Evolutionary conservation across 2,797 vertebrate genomes (phyloP).

Genomic region (Anomalospiza imberbis): DNA sequence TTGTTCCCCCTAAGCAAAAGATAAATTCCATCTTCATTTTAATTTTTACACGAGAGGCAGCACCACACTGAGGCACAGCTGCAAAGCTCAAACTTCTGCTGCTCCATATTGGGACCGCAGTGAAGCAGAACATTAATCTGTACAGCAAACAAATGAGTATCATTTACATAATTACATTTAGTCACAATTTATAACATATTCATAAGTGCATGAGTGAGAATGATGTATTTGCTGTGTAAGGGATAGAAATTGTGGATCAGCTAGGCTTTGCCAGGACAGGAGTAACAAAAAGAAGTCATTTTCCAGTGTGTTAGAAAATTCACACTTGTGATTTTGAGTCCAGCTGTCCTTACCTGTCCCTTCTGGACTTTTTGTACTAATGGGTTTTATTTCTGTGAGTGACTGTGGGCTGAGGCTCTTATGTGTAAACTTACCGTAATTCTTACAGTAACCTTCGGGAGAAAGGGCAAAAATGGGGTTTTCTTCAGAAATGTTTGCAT

Average conservation of each 20-base stretch:
- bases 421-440: not conserved
- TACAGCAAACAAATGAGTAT: conserved; percentile 65
- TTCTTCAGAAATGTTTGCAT: not conserved
- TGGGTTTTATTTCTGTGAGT: not conserved
- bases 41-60: conserved; percentile 55
- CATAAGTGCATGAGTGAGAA: conserved; percentile 47
- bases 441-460: not conserved
- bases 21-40: conserved; percentile 57
- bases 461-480: not conserved
- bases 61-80: conserved; percentile 60
- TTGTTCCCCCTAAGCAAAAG: conserved; percentile 23
- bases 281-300: not conserved
- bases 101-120: conserved; percentile 54
- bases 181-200: conserved; percentile 58
- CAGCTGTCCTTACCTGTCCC: not conserved
- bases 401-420: not conserved
- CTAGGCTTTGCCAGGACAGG: not conserved
- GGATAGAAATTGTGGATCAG: not conserved
- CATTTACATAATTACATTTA: conserved; percentile 70
- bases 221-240: conserved; percentile 20
- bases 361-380: not conserved
- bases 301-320: not conserved
- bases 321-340: not conserved
- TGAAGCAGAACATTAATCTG: conserved; percentile 67
- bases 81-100: conserved; percentile 44